Conservation (phyloP, 1,140 invertebrate species). For the Papilio aristodemus region DNA sequence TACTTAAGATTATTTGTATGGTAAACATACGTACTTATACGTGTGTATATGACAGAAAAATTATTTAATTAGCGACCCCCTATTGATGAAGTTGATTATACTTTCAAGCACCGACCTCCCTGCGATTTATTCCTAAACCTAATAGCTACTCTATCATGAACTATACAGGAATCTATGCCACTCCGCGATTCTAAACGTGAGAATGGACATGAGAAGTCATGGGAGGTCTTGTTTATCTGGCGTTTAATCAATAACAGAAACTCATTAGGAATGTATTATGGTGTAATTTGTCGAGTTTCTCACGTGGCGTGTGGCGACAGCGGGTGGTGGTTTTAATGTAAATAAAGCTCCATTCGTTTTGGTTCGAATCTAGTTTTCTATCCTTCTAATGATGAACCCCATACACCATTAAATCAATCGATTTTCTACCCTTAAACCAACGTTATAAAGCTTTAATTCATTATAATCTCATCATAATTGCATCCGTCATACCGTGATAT, state of each 20-base stretch:
- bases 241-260: conserved; percentile 32
- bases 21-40: conserved; percentile 41
- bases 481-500: too few relatives aligned
- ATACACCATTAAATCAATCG: not conserved
- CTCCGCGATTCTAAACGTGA: not conserved
- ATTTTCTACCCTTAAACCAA: not conserved
- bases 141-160: conserved; percentile 17
- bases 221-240: conserved; percentile 32
- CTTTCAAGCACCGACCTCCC: conserved; percentile 34
- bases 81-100: conserved; percentile 48
- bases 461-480: not conserved
- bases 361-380: conserved; percentile 23
- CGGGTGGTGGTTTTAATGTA: conserved; percentile 43
- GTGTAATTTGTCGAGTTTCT: conserved; percentile 52
- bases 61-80: conserved; percentile 62
- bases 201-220: not conserved
- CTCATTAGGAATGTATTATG: conserved; percentile 40
- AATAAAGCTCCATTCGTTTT: conserved; percentile 20
- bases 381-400: not conserved
- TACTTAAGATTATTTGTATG: conserved; percentile 56
- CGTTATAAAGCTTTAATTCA: not conserved
- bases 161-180: conserved; percentile 7
- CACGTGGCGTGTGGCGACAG: conserved; percentile 42
- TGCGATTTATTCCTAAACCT: conserved; percentile 26
- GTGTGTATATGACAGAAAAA: conserved; percentile 44